A percentile compares a stretch with the other conserved stretches of the same genome.
Conservation (phyloP, 2,888 invertebrate genomes). For the Acanthosepion pharaonis region DNA sequence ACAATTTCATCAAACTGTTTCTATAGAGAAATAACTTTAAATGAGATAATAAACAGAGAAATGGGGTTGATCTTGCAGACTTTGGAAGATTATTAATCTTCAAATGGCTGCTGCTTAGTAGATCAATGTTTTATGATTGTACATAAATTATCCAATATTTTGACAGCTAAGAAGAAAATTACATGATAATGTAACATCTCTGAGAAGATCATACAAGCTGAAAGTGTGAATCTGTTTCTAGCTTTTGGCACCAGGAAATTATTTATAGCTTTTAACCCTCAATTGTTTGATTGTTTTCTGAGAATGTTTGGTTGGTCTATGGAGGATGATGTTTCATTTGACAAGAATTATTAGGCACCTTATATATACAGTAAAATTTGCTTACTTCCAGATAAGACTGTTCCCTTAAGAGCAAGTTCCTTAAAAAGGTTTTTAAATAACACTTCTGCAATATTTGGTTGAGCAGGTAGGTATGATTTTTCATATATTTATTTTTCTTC, state of each 20-base stretch:
- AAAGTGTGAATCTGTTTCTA: conserved; percentile 11
- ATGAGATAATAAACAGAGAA: neutral
- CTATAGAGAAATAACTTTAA: neutral
- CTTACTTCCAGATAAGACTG: neutral
- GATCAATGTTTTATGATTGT: neutral
- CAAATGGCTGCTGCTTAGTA: neutral
- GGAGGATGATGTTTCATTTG: neutral
- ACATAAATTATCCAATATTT: neutral
- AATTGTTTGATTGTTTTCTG: neutral
- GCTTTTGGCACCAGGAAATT: neutral
- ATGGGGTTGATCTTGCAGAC: neutral
- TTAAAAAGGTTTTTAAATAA: neutral
- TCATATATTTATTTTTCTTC: neutral
- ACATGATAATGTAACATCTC: conserved; percentile 4
- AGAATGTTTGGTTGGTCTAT: neutral
- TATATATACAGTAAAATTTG: neutral
- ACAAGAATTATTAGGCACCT: neutral
- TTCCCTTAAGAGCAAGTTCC: neutral
- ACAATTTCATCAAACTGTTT: too few relatives aligned
- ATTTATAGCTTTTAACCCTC: conserved; percentile 8
- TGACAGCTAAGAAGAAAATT: neutral
- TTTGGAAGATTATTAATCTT: neutral
- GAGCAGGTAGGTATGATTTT: neutral
- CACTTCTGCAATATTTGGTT: neutral
- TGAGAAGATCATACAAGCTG: neutral